Evolutionary conservation across 2,797 vertebrate species (phyloP).

Genomic region (Psittacula echo): DNA sequence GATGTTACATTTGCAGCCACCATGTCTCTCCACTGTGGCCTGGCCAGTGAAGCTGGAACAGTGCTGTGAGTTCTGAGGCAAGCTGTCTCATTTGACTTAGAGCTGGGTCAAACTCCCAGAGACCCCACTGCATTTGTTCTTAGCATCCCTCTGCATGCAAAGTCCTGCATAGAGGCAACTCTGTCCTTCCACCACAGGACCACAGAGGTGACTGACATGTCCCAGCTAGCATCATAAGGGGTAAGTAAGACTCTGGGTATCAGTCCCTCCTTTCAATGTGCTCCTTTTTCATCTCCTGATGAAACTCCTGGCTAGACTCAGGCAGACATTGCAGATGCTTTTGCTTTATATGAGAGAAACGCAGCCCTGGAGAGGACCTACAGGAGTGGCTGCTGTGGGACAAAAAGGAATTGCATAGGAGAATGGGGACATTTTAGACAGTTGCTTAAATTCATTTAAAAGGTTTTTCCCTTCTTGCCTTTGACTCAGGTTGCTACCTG

Average conservation of each 20-base stretch:
- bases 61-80: not conserved
- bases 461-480: not conserved
- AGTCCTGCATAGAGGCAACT: not conserved
- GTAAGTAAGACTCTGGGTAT: not conserved
- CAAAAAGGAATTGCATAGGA: not conserved
- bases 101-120: not conserved
- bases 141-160: not conserved
- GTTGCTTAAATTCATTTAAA: not conserved
- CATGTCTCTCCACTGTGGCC: not conserved
- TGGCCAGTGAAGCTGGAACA: not conserved
- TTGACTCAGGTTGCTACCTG: not conserved
- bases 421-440: not conserved
- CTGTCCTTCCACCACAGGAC: not conserved
- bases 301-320: not conserved
- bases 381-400: not conserved
- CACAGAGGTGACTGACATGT: not conserved
- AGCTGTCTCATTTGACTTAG: not conserved
- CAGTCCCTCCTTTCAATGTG: not conserved
- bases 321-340: not conserved
- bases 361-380: not conserved
- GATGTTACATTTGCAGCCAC: not conserved
- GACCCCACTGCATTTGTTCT: not conserved
- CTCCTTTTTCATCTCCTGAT: not conserved
- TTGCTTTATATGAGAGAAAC: not conserved
- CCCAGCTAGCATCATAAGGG: not conserved